Evolutionary conservation across 2,797 vertebrate genomes (phyloP).

Genomic region (Rhynchonycteris naso): DNA sequence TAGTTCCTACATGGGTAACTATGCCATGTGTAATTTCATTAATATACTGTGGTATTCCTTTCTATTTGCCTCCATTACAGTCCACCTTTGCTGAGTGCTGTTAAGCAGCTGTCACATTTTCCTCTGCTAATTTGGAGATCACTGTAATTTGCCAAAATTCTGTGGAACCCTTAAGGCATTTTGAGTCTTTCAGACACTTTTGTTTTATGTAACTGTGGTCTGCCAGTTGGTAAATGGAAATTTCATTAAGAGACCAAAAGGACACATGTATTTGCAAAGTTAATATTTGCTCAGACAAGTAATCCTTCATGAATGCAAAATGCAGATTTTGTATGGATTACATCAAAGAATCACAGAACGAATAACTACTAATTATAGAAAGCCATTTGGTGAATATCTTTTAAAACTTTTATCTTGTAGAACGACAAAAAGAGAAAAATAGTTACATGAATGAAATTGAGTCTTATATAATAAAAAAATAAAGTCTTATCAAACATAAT

Average conservation of each 20-base stretch:
- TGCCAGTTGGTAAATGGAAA: conserved; percentile 32
- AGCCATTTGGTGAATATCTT: conserved; percentile 55
- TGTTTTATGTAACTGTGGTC: conserved; percentile 20
- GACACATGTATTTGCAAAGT: conserved; percentile 21
- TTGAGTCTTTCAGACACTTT: conserved; percentile 23
- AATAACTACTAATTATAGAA: conserved; percentile 46
- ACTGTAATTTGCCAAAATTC: neutral
- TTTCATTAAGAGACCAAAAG: conserved; percentile 53
- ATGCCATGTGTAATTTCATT: neutral
- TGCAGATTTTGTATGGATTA: conserved; percentile 41
- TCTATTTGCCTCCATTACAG: neutral
- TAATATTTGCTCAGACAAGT: conserved; percentile 55
- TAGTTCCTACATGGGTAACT: neutral
- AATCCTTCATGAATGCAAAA: conserved; percentile 40
- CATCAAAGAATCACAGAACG: conserved; percentile 27
- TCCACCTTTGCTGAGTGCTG: neutral
- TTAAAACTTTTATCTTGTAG: conserved; percentile 39
- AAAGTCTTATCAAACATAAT: conserved; percentile 66
- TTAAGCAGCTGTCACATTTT: neutral
- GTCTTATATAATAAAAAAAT: conserved; percentile 66
- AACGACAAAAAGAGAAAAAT: conserved; percentile 48
- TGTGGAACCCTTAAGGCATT: neutral
- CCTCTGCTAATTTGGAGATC: neutral
- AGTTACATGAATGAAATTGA: conserved; percentile 35
- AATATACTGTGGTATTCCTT: too few relatives aligned